Percentiles rank a stretch among this genome's conserved stretches.
Evolutionary conservation across 1,140 invertebrate genomes (phyloP).

Genomic region (Brachystomella parvula): DNA sequence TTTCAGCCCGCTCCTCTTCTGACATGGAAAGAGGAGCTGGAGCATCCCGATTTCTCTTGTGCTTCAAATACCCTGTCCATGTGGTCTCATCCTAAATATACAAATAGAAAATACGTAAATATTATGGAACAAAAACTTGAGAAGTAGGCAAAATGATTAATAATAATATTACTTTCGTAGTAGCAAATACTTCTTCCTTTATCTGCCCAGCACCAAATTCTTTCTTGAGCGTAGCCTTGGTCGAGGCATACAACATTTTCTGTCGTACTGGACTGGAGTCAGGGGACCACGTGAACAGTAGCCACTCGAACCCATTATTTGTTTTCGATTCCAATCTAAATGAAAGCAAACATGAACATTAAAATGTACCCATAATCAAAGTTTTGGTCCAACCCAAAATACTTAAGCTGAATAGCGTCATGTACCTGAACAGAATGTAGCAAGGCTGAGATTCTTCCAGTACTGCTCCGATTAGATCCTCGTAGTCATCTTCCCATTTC

Average conservation of each 20-base stretch:
- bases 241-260: conserved; percentile 98
- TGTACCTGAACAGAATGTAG: conserved; percentile 82
- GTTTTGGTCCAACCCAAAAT: conserved; percentile 27
- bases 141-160: conserved; percentile 36
- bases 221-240: conserved; percentile 92
- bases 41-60: conserved; percentile 64
- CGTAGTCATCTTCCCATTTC: conserved; percentile 83
- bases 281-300: conserved; percentile 90
- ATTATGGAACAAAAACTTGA: too few species aligned
- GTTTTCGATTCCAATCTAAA: conserved; percentile 67
- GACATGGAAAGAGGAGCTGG: conserved; percentile 80
- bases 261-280: conserved; percentile 80
- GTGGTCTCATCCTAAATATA: conserved; percentile 64
- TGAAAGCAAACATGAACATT: neutral
- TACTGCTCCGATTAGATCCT: conserved; percentile 64
- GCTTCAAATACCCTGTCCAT: conserved; percentile 69
- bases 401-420: too few species aligned
- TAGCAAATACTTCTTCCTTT: conserved; percentile 85
- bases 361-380: neutral
- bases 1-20: conserved; percentile 77
- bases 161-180: conserved; percentile 52
- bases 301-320: conserved; percentile 80
- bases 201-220: conserved; percentile 89
- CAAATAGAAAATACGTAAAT: conserved; percentile 19
- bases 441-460: conserved; percentile 82